Percentiles rank a stretch among this genome's conserved stretches.
Evolutionary conservation across 2,888 invertebrate species (phyloP).

Genomic region (Clitarchus hookeri): DNA sequence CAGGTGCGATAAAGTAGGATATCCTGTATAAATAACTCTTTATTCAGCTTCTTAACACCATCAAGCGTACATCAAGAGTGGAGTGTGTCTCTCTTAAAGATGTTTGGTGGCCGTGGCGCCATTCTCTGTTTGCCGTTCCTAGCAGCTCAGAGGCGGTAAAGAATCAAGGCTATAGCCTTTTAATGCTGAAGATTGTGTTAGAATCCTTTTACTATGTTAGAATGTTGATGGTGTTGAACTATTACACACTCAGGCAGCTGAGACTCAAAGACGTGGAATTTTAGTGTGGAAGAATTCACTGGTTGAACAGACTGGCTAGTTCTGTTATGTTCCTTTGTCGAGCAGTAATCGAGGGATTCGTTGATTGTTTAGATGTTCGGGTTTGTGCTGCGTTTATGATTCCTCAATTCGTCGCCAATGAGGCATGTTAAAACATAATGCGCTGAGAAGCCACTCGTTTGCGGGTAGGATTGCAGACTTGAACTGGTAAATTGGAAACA

Average conservation of each 20-base stretch:
- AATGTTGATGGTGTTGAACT: background rate
- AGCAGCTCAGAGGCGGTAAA: background rate
- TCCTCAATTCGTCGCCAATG: too few relatives aligned
- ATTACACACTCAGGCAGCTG: background rate
- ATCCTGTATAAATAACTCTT: background rate
- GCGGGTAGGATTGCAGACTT: too few relatives aligned
- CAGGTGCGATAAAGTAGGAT: conserved; percentile 7
- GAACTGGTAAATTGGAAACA: too few relatives aligned
- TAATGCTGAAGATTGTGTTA: background rate
- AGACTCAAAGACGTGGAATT: too few relatives aligned
- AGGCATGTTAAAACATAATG: too few relatives aligned
- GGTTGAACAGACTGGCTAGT: too few relatives aligned
- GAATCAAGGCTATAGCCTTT: background rate
- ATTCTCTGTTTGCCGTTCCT: background rate
- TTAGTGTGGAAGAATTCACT: too few relatives aligned
- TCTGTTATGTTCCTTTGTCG: too few relatives aligned
- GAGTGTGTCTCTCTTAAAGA: background rate
- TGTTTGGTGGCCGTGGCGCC: background rate
- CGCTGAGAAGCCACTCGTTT: too few relatives aligned
- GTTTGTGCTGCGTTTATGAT: too few relatives aligned
- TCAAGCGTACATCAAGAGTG: background rate
- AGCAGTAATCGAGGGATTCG: too few relatives aligned
- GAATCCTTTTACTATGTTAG: background rate
- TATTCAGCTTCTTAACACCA: conserved; percentile 5
- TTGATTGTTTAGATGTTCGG: too few relatives aligned